Evolutionary conservation across 2,888 invertebrate species (phyloP).

Genomic region (Erebia epiphron): DNA sequence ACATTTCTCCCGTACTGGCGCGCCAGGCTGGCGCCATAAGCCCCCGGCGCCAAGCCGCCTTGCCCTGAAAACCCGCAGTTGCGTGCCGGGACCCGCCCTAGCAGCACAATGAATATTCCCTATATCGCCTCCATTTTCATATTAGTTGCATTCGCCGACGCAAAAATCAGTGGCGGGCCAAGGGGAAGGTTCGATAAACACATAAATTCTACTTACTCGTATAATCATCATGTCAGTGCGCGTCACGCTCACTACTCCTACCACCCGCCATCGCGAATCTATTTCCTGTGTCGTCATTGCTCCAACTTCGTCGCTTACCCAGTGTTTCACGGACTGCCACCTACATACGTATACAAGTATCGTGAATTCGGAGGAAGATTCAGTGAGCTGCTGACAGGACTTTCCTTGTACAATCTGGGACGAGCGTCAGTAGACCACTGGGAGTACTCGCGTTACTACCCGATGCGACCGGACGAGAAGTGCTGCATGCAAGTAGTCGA

Average conservation of each 20-base stretch:
- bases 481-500: slow-evolving; percentile 70
- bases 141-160: slow-evolving; percentile 46
- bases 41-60: slow-evolving; percentile 61
- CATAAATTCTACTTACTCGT: slow-evolving; percentile 7
- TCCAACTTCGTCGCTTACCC: slow-evolving; percentile 60
- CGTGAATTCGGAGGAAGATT: slow-evolving; percentile 64
- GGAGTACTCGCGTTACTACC: slow-evolving; percentile 56
- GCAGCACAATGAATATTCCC: slow-evolving; percentile 62
- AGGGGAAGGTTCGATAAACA: slow-evolving; percentile 51
- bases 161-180: slow-evolving; percentile 61
- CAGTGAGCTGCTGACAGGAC: slow-evolving; percentile 64
- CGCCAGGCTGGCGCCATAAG: slow-evolving; percentile 67
- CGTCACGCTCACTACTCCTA: slow-evolving; percentile 68
- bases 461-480: slow-evolving; percentile 55
- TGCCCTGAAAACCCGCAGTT: slow-evolving; percentile 61
- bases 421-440: slow-evolving; percentile 55
- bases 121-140: slow-evolving; percentile 47
- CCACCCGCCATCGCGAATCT: slow-evolving; percentile 66
- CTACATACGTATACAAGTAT: slow-evolving; percentile 69
- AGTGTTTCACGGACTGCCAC: slow-evolving; percentile 67
- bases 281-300: slow-evolving; percentile 65
- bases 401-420: slow-evolving; percentile 73
- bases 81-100: slow-evolving; percentile 64
- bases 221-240: slow-evolving; percentile 53
- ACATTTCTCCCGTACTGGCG: slow-evolving; percentile 47